Evolutionary conservation across 2,797 vertebrate species (phyloP).

Genomic region (Poliocrania exsul): DNA sequence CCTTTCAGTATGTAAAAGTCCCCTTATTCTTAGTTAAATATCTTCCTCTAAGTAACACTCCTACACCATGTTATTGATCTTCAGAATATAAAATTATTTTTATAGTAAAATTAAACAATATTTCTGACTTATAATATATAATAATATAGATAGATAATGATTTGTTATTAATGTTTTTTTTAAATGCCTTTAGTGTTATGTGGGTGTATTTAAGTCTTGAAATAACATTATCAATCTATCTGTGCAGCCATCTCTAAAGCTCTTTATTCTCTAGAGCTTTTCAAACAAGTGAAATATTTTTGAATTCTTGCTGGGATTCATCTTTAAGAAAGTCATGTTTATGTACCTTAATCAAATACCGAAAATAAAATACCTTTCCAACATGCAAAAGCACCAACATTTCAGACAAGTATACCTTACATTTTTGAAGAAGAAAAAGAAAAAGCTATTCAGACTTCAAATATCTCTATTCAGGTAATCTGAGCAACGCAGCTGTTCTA

Average conservation of each 20-base stretch:
- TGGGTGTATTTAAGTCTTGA: not conserved
- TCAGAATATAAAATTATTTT: constrained; percentile 19
- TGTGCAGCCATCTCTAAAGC: not conserved
- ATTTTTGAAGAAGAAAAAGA: not conserved
- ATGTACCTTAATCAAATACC: constrained; percentile 23
- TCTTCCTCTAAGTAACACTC: constrained; percentile 7
- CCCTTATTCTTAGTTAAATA: not conserved
- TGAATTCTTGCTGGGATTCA: not conserved
- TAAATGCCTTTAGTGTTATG: constrained; percentile 22
- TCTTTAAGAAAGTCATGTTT: not conserved
- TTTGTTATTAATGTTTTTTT: constrained; percentile 18
- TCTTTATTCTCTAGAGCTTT: constrained; percentile 48
- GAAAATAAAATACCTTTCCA: constrained; percentile 20
- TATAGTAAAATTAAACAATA: constrained; percentile 46
- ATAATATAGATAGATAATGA: not conserved
- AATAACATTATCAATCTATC: not conserved
- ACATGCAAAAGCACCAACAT: not conserved
- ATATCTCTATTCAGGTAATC: not conserved
- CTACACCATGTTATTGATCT: not conserved
- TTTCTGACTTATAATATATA: not conserved
- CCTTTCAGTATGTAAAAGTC: constrained; percentile 11
- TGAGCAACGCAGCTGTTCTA: not conserved
- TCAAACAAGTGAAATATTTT: constrained; percentile 27
- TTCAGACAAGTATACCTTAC: not conserved
- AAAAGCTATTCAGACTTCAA: not conserved